A percentile compares a stretch with the other conserved stretches of the same genome.
phyloP scores from a whole-genome alignment of 2,113 vertebrate species.

The Toxostoma redivivum region DNA sequence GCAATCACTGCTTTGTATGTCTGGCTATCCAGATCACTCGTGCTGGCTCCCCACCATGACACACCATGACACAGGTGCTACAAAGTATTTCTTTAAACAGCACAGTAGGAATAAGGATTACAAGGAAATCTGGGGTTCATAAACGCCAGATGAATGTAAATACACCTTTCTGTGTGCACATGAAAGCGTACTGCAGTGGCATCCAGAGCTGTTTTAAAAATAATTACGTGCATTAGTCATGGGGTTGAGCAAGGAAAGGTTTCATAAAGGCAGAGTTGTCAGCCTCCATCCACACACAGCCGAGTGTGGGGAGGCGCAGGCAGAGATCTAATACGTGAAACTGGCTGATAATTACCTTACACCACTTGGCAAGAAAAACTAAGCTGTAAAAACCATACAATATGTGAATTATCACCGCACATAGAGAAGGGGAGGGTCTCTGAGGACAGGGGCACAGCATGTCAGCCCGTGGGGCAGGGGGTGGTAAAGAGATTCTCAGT shows the following conservation, averaged over 20 bases:
- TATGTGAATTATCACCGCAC: background rate
- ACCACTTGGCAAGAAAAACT: background rate
- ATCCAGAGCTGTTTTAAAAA: constrained; percentile 54
- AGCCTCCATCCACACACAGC: constrained; percentile 13
- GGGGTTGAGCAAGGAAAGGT: constrained; percentile 26
- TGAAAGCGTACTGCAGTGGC: background rate
- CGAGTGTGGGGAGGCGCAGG: background rate
- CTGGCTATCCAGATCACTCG: background rate
- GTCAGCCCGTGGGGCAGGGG: background rate
- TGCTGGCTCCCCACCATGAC: background rate
- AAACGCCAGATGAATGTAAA: background rate
- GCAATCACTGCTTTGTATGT: background rate
- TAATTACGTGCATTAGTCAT: constrained; percentile 63
- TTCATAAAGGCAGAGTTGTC: constrained; percentile 44
- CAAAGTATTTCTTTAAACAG: background rate
- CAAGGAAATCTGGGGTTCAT: background rate
- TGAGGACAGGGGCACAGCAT: background rate
- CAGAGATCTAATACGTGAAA: constrained; percentile 21
- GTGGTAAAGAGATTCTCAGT: background rate
- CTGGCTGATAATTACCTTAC: background rate
- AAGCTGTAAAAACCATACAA: background rate
- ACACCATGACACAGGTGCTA: background rate
- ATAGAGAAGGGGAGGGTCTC: fast-evolving
- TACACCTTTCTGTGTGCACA: background rate
- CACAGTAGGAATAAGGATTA: background rate